phyloP scores from a whole-genome alignment of 2,888 invertebrate genomes.

The Tryphoninae sp. region DNA sequence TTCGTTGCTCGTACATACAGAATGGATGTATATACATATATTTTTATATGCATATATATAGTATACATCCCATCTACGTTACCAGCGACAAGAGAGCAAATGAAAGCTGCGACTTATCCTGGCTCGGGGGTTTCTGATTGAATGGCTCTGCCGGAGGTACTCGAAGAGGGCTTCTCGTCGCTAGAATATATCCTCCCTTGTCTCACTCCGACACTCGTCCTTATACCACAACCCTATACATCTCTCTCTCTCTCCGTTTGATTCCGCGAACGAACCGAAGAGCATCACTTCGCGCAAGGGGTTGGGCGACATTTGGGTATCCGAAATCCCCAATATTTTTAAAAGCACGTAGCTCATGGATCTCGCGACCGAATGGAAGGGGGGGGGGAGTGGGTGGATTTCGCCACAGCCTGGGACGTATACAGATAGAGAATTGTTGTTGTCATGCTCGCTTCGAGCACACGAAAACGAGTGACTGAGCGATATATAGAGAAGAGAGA shows the following conservation, averaged over 20 bases:
- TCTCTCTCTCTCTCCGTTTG: constrained; percentile 61
- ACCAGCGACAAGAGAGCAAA: constrained; percentile 68
- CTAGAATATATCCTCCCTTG: constrained; percentile 36
- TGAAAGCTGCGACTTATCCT: constrained; percentile 78
- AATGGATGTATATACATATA: constrained; percentile 20
- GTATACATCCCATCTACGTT: constrained; percentile 57
- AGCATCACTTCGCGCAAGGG: constrained; percentile 69
- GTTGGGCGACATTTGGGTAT: constrained; percentile 73
- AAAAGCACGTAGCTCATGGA: constrained; percentile 76
- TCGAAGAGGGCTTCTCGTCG: constrained; percentile 68
- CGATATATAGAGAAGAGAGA: constrained; percentile 62
- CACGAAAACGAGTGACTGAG: constrained; percentile 61
- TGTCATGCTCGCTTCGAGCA: constrained; percentile 55
- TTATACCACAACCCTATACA: neutral
- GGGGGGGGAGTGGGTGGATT: neutral
- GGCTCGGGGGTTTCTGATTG: constrained; percentile 77
- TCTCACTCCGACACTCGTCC: constrained; percentile 22
- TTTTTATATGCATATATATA: neutral
- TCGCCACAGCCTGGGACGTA: constrained; percentile 51
- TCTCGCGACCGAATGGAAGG: constrained; percentile 57
- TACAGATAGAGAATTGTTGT: constrained; percentile 49
- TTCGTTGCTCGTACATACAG: constrained; percentile 43
- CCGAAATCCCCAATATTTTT: constrained; percentile 81
- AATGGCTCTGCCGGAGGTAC: constrained; percentile 80
- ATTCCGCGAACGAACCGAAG: constrained; percentile 64